Evolutionary conservation across 92 coral and sea anemone species (phyloP), one percentile per base, ranked within the genome.

Genomic region (Zoanthus solanderi): DNA sequence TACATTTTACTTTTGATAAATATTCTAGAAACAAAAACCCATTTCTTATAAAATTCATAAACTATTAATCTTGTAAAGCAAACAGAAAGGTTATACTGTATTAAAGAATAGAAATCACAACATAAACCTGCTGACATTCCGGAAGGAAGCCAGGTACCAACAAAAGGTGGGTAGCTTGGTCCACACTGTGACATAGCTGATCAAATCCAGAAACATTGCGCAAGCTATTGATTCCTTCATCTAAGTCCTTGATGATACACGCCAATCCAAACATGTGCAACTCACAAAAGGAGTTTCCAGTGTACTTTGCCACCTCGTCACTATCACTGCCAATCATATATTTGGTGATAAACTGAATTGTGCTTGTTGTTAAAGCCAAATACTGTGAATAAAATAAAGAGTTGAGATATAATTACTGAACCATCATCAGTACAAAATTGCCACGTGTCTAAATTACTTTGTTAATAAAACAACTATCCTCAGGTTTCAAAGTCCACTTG

Each of bases 311-410:
- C 74, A 97, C 88, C 30, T 95, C 98, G 46, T 89, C 68, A 56
- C 91, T 34, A 18, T 84, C 72, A 68, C 92, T 95, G 90, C 84
- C 91, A 53, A 97, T 75, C 78, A 97, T 90, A 75, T 95, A 92
- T 34, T 92, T 93, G 84, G 92, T 91, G 74, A 97, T 84, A 84
- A 97, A 97, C 90, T 89, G 97, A 6, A 97, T 83, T n/a, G 96
- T 94, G 78, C 90, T 90, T 30, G 93, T 90, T 75, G 99, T 96
- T 86, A 95, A 83, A 66, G 94, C 91, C 76, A 97, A 78, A 86
- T 95, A 95, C 99, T 97, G 82, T 45, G 73, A 86, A 73, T 14
- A 71, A 61, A 71, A 42, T 85, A 52, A 15, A 29, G n/a, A 28
- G 56, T 37, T 28, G 0, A 11, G 10, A 31, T 46, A 48, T 14